Evolutionary conservation across 2,888 invertebrate genomes (phyloP), one percentile per base, ranked within the genome.

Genomic region (Harpalus rufipes): DNA sequence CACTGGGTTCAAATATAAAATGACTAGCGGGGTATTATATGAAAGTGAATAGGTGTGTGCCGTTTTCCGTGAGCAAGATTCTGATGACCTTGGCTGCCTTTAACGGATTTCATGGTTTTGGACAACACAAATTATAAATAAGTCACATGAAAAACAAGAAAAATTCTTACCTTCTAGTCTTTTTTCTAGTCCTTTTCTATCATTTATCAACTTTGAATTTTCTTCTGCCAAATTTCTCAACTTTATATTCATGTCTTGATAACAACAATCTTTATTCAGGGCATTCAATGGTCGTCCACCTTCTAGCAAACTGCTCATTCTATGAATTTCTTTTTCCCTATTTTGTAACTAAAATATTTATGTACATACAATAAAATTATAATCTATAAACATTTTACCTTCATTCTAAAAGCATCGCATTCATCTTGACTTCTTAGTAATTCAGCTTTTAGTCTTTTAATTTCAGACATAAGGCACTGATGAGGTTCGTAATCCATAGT

Each of bases 261-360:
- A 94, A 87, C 93, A 94, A 88, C 94, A 95, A 87, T 96, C 95
- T 89, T 93, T 94, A 81, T 91, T 93, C 56, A 95, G 89, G 0
- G 94, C 94, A 78, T 91, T 90, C 8, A 93, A 88, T 0, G 96
- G 94, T 86, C 96, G 92, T 1, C 96, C 96, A 74, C 95, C 95
- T 89, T 94, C 93, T n/a, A 96, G 90, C 89, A 96, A 91, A 86
- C 93, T 93, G 88, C 93, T 94, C 14, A 96, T 90, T 63, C 96
- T 92, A 44, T 93, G 90, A 87, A 96, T 95, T 92, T 96, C 96
- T 88, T 93, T 93, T 87, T 96, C 95, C 88, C 94, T 92, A 86
- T 92, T 91, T 86, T 87, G 87, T 72, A 90, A 81, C 90, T 90
- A 81, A 65, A 84, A 84, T 63, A 32, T 32, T 21, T 25, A 25